Evolutionary conservation across 2,113 vertebrate species (phyloP).

Genomic region (Forbesichthys papilliferus): DNA sequence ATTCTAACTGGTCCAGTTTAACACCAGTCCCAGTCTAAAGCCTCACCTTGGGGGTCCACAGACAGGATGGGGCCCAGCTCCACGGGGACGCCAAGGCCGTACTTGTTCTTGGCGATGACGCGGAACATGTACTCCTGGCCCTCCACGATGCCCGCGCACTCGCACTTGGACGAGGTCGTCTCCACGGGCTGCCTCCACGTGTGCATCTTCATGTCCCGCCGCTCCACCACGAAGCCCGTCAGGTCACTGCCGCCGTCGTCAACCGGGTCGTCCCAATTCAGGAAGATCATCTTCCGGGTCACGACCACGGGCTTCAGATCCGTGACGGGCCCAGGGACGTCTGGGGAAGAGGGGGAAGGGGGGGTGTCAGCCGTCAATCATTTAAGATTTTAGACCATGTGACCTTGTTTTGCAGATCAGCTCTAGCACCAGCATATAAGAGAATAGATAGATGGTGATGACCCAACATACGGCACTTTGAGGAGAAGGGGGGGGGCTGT

Average conservation of each 20-base stretch:
- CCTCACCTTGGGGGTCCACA: constrained; percentile 90
- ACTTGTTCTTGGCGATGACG: constrained; percentile 95
- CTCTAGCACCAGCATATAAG: too few species aligned
- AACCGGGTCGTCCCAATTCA: constrained; percentile 96
- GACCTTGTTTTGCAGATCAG: too few species aligned
- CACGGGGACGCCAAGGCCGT: constrained; percentile 87
- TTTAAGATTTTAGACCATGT: too few species aligned
- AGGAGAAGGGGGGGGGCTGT: too few species aligned
- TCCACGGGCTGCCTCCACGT: constrained; percentile 94
- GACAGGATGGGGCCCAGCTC: constrained; percentile 90
- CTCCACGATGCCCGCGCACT: constrained; percentile 92
- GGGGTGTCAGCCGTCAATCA: background rate
- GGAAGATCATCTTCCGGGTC: constrained; percentile 95
- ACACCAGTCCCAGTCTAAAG: too few species aligned
- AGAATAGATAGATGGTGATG: too few species aligned
- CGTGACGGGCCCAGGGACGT: constrained; percentile 92
- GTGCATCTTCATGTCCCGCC: constrained; percentile 90
- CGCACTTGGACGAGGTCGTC: constrained; percentile 91
- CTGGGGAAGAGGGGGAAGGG: constrained; percentile 71
- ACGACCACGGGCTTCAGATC: constrained; percentile 96
- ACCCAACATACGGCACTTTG: too few species aligned
- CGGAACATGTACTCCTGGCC: constrained; percentile 94
- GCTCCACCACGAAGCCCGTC: constrained; percentile 90
- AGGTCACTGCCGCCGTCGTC: constrained; percentile 96
- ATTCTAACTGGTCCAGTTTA: too few species aligned